Evolutionary conservation across 2,113 vertebrate genomes (phyloP).

Genomic region (Melanotaenia duboulayi): DNA sequence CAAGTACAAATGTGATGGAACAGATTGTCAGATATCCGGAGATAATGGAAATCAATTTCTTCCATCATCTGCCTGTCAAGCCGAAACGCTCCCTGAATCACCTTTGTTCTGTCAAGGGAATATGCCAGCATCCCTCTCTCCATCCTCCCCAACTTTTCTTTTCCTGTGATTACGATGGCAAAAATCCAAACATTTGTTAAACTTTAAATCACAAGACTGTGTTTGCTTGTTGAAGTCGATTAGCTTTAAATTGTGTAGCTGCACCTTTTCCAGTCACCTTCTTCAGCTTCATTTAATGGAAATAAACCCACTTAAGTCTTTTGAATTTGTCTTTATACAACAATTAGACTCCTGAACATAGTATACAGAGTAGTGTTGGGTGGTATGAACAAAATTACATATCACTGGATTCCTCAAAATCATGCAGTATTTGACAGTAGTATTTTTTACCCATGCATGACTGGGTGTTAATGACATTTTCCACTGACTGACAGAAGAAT

Average conservation of each 20-base stretch:
- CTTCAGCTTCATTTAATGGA: too few relatives aligned
- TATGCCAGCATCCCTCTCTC: background rate
- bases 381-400: too few relatives aligned
- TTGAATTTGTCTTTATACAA: too few relatives aligned
- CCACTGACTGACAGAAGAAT: too few relatives aligned
- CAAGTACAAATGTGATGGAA: slow-evolving; percentile 27
- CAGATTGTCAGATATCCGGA: slow-evolving; percentile 29
- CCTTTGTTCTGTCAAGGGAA: background rate
- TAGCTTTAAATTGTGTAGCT: background rate
- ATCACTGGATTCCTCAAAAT: too few relatives aligned
- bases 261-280: too few relatives aligned
- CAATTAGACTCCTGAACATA: too few relatives aligned
- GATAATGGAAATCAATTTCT: slow-evolving; percentile 49
- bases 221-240: background rate
- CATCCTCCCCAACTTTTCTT: background rate
- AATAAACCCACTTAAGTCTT: too few relatives aligned
- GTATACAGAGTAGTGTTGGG: too few relatives aligned
- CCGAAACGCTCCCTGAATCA: background rate
- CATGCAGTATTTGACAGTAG: too few relatives aligned
- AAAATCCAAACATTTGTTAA: background rate
- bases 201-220: slow-evolving; percentile 6
- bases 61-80: slow-evolving; percentile 25
- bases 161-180: background rate
- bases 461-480: too few relatives aligned
- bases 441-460: too few relatives aligned